A percentile compares a stretch with the other conserved stretches of the same genome.
Evolutionary conservation across 1,140 invertebrate species (phyloP).

Genomic region (Halictus rubicundus): DNA sequence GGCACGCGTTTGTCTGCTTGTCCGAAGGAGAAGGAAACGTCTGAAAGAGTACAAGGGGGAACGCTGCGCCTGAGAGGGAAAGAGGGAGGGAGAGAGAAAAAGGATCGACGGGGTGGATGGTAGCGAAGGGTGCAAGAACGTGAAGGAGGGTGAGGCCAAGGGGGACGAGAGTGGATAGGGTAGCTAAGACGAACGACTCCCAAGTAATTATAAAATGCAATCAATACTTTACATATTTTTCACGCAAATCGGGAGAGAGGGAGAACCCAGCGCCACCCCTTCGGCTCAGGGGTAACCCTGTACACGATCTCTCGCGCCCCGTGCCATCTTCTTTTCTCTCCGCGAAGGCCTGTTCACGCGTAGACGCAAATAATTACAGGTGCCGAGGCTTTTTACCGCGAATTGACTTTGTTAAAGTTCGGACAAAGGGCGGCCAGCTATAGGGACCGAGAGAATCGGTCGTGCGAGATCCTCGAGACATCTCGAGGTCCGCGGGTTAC

Average conservation of each 20-base stretch:
- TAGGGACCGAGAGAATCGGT: not conserved
- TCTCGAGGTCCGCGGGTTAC: not conserved
- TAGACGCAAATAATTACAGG: slow-evolving; percentile 42
- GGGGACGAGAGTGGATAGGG: slow-evolving; percentile 70
- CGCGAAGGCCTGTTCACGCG: slow-evolving; percentile 39
- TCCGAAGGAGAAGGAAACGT: slow-evolving; percentile 46
- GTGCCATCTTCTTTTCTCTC: slow-evolving; percentile 39
- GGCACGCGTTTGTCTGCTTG: slow-evolving; percentile 3
- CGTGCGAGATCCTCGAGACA: not conserved
- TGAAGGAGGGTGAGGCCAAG: slow-evolving; percentile 60
- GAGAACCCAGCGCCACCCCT: slow-evolving; percentile 9
- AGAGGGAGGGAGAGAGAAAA: not conserved
- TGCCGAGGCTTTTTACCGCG: slow-evolving; percentile 18
- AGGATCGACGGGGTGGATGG: slow-evolving; percentile 47
- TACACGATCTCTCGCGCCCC: slow-evolving; percentile 41
- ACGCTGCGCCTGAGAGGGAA: slow-evolving; percentile 35
- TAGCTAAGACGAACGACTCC: slow-evolving; percentile 80
- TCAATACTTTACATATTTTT: slow-evolving; percentile 82
- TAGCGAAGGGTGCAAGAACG: slow-evolving; percentile 69
- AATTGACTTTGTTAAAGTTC: slow-evolving; percentile 28
- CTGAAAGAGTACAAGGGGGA: slow-evolving; percentile 35
- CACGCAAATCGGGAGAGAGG: slow-evolving; percentile 72
- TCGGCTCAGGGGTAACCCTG: no score
- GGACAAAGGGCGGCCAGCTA: not conserved
- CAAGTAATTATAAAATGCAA: slow-evolving; percentile 82